phyloP scores from a whole-genome alignment of 2,797 vertebrate species.

The Arctocebus calabarensis region DNA sequence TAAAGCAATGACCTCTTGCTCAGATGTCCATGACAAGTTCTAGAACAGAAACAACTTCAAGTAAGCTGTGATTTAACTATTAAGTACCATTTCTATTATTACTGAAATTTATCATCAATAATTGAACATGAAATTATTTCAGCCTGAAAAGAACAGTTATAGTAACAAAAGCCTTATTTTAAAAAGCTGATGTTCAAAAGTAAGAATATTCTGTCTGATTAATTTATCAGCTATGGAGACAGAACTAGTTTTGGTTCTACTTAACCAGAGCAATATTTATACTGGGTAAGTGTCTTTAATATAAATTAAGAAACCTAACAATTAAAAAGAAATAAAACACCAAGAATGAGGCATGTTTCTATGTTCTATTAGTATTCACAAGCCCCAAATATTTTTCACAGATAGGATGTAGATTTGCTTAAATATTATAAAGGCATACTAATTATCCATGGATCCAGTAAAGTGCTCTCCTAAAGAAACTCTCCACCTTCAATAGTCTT shows the following conservation, averaged over 20 bases:
- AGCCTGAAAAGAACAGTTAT: not conserved
- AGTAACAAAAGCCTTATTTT: slow-evolving; percentile 2
- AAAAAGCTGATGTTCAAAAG: slow-evolving; percentile 39
- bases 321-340: slow-evolving; percentile 5
- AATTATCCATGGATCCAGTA: not conserved
- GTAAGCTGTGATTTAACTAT: slow-evolving; percentile 36
- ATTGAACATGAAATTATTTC: slow-evolving; percentile 51
- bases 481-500: not conserved
- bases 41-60: slow-evolving; percentile 45
- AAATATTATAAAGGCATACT: slow-evolving; percentile 31
- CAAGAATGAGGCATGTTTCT: not conserved
- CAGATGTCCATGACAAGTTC: slow-evolving; percentile 10
- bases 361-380: slow-evolving; percentile 28
- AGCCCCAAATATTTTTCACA: slow-evolving; percentile 52
- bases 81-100: slow-evolving; percentile 52
- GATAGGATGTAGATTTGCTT: slow-evolving; percentile 44
- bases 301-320: slow-evolving; percentile 52
- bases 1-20: slow-evolving; percentile 43
- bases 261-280: slow-evolving; percentile 41
- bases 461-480: not conserved
- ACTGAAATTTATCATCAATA: slow-evolving; percentile 49
- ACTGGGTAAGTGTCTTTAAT: slow-evolving; percentile 2
- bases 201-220: slow-evolving; percentile 2
- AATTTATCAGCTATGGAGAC: slow-evolving; percentile 32
- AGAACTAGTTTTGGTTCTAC: slow-evolving; percentile 54